Evolutionary conservation across 2,888 invertebrate genomes (phyloP), one percentile per base, ranked within the genome.

Genomic region (Orthosia gracilis): DNA sequence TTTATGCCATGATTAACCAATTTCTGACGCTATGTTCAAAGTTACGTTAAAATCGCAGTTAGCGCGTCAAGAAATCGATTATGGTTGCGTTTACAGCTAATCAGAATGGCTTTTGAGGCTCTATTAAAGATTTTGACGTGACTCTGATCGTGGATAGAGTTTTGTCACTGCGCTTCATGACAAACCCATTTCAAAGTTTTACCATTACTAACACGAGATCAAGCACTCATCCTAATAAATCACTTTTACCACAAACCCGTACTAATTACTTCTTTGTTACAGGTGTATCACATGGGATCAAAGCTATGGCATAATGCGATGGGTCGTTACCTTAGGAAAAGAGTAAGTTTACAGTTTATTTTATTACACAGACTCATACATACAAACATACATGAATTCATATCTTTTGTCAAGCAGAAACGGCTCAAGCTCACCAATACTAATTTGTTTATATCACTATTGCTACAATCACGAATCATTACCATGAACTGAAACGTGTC

Each of bases 181-280:
- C 31, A 18, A 26, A 63, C 50, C 26, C 74, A 74, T 9, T 12
- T 58, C 45, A 73, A 12, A 58, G 12, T 40, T 50, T 21, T 45
- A 21, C 45, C 57, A 73, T 64, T 50, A 74, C 74, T 74, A 74
- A 74, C 74, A 64, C 74, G 26, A 58, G 23, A 63, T 50, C 55
- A 26, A 55, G 54, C 4, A 40, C 21, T 50, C 74, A 74, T 21
- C 45, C 21, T 52, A 13, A 31, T 21, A 21, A 18, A 74, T 72
- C 52, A 52, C 50, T 45, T 21, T 45, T 54, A 13, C 45, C 21
- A 18, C 3, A 18, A 66, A 45, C 40, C 18, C n/a, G 17, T 67
- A 62, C 66, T 75, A 47, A 76, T 61, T 76, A 49, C 13, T 12
- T 40, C 50, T 75, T 75, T 75, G 75, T 75, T 75, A 4, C 76